Percentiles rank a stretch among this genome's conserved stretches.
phyloP scores from a whole-genome alignment of 1,140 invertebrate species.

The Formica selysi region DNA sequence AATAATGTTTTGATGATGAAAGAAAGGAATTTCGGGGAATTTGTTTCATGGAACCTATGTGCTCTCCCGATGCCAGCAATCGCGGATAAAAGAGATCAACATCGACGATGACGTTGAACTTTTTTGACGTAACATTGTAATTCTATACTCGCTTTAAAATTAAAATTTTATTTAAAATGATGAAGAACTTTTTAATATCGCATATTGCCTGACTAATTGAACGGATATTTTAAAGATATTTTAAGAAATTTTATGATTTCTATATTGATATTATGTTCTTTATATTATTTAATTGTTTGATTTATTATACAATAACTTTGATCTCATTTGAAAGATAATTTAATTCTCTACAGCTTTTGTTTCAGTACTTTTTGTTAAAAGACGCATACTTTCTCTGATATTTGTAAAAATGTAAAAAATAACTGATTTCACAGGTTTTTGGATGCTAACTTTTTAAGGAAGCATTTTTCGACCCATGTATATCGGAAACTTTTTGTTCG shows the following conservation, averaged over 20 bases:
- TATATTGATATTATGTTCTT: not conserved
- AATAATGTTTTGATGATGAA: constrained; percentile 72
- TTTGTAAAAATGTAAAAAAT: too few relatives aligned
- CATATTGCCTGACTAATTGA: not conserved
- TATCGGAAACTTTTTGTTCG: too few relatives aligned
- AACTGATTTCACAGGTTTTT: too few relatives aligned
- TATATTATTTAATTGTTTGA: too few relatives aligned
- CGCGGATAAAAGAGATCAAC: constrained; percentile 30
- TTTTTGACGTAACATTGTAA: constrained; percentile 6
- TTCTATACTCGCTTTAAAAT: not conserved
- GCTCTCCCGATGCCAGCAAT: constrained; percentile 46
- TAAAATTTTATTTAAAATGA: not conserved
- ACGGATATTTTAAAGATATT: not conserved
- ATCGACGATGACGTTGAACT: constrained; percentile 27
- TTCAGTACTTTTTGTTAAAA: too few relatives aligned
- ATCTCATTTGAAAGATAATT: too few relatives aligned
- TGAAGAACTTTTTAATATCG: not conserved
- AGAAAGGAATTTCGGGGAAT: constrained; percentile 70
- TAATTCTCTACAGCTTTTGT: too few relatives aligned
- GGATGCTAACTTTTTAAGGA: too few relatives aligned
- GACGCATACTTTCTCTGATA: too few relatives aligned
- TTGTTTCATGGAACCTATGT: constrained; percentile 40
- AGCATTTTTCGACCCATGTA: too few relatives aligned
- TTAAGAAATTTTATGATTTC: not conserved
- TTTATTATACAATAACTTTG: too few relatives aligned